A percentile compares a stretch with the other conserved stretches of the same genome.
phyloP scores from a whole-genome alignment of 2,797 vertebrate genomes.

The Melanogrammus aeglefinus region DNA sequence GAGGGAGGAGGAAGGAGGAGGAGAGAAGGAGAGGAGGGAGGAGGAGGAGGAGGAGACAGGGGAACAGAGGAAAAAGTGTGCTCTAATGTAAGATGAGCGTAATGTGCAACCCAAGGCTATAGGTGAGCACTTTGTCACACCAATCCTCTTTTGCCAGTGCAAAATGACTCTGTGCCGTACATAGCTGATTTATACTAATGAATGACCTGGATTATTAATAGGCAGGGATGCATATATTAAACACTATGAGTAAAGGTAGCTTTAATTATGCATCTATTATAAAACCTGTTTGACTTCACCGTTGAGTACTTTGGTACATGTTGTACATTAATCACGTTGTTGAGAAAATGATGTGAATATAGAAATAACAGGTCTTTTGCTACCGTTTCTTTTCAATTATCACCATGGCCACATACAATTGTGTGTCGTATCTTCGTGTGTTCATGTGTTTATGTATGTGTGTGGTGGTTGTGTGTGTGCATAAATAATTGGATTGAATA shows the following conservation, averaged over 20 bases:
- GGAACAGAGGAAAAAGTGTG: conserved; percentile 39
- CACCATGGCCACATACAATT: neutral
- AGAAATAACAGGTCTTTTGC: conserved; percentile 27
- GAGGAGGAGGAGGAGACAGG: conserved; percentile 36
- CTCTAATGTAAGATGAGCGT: conserved; percentile 64
- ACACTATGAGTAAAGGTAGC: conserved; percentile 75
- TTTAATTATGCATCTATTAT: conserved; percentile 76
- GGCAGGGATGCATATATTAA: conserved; percentile 72
- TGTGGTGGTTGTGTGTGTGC: no score
- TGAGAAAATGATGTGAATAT: conserved; percentile 49
- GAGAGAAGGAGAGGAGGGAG: conserved; percentile 54
- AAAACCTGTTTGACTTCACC: conserved; percentile 71
- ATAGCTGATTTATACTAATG: conserved; percentile 73
- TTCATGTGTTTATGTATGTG: no score
- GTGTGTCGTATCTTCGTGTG: no score
- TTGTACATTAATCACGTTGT: conserved; percentile 50
- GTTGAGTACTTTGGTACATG: conserved; percentile 43
- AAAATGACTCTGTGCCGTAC: conserved; percentile 70
- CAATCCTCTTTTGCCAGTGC: conserved; percentile 66
- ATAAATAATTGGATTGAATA: no score
- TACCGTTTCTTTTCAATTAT: conserved; percentile 29
- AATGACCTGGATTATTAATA: conserved; percentile 74
- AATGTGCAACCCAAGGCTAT: conserved; percentile 69
- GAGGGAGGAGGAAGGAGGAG: conserved; percentile 19
- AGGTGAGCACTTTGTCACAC: conserved; percentile 68